These are phyloP conservation scores for Chlorodrepanis virens DNA, from an alignment of 2,113 vertebrate species.

Conservation along the genomic window DNA sequence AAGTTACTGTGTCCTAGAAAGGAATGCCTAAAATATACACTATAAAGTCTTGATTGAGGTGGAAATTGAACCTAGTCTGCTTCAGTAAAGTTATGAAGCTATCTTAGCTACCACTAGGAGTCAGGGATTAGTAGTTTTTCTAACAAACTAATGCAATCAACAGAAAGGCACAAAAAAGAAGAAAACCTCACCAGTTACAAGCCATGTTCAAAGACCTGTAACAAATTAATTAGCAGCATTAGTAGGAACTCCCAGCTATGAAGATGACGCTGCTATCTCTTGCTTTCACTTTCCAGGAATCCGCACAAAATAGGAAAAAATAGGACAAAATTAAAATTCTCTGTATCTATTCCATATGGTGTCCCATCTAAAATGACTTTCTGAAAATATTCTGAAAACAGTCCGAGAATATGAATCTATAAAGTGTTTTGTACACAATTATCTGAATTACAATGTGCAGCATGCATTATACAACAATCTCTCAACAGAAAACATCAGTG, in stretches of 20 bases:
- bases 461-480: not conserved
- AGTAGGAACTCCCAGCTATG: not conserved
- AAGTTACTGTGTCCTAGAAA: not conserved
- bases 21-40: not conserved
- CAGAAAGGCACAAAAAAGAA: not conserved
- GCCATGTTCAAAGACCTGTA: not conserved
- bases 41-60: not conserved
- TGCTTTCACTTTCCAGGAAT: not conserved
- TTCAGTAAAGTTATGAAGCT: not conserved
- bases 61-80: not conserved
- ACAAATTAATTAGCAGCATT: not conserved
- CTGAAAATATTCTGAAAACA: not conserved
- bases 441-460: not conserved
- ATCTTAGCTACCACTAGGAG: not conserved
- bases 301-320: not conserved
- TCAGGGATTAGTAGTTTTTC: not conserved
- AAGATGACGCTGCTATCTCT: not conserved
- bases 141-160: not conserved
- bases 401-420: not conserved
- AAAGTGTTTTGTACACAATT: not conserved
- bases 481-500: not conserved
- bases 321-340: not conserved
- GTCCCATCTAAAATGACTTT: not conserved
- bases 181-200: not conserved
- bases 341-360: not conserved